These are phyloP conservation scores for Aphyosemion australe DNA, from an alignment of 2,113 vertebrate genomes.

Conservation along the genomic window DNA sequence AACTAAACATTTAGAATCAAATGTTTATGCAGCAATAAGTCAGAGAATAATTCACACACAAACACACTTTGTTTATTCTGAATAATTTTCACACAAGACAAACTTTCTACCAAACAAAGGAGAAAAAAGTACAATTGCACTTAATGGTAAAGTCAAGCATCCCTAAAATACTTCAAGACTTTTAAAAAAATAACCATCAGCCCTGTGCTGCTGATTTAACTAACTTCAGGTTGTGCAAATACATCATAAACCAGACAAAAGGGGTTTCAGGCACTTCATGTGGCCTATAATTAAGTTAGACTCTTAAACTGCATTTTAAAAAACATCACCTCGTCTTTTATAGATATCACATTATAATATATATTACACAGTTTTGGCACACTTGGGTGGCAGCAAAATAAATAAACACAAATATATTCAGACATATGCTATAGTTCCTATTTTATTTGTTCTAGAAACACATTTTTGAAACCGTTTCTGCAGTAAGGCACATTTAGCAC, in stretches of 20 bases:
- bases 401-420: neutral
- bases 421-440: too few species aligned
- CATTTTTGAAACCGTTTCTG: neutral
- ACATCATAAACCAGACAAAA: constrained; percentile 1
- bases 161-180: too few species aligned
- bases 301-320: neutral
- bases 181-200: too few species aligned
- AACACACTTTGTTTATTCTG: neutral
- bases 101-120: neutral
- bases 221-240: neutral
- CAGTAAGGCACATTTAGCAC: neutral
- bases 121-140: constrained; percentile 5
- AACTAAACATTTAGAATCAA: too few species aligned
- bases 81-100: constrained; percentile 14
- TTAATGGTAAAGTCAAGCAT: neutral
- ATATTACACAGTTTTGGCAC: constrained; percentile 42
- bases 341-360: neutral
- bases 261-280: constrained; percentile 46
- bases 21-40: neutral
- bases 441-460: neutral
- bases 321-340: neutral
- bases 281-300: neutral
- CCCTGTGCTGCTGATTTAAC: too few species aligned
- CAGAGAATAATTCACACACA: neutral
- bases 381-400: neutral